Percentiles rank a stretch among this genome's conserved stretches.
Conservation (phyloP, 30 jellyfish, hydroid and myxozoan species). For the Hydractinia echinata region DNA sequence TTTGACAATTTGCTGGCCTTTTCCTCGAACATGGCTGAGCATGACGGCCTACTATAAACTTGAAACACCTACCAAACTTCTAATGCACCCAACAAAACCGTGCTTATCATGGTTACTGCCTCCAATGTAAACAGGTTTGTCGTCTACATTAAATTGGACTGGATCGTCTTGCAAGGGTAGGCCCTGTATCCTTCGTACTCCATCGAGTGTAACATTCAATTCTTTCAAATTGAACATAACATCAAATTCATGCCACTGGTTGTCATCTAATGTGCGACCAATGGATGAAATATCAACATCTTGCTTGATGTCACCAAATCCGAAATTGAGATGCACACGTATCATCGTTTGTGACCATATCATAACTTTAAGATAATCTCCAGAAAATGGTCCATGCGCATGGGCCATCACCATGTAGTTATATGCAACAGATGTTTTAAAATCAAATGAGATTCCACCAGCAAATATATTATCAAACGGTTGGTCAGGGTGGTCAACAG, state of each 20-base stretch:
- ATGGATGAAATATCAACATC: constrained; percentile 73
- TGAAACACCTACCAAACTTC: constrained; percentile 57
- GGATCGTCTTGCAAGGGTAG: constrained; percentile 84
- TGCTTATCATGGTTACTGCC: constrained; percentile 73
- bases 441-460: constrained; percentile 73
- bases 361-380: constrained; percentile 70
- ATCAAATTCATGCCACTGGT: constrained; percentile 64
- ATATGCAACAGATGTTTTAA: constrained; percentile 67
- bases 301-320: constrained; percentile 47
- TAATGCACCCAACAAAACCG: constrained; percentile 88
- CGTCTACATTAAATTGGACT: constrained; percentile 89
- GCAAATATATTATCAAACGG: constrained; percentile 86
- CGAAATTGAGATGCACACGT: constrained; percentile 77
- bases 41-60: too few relatives aligned
- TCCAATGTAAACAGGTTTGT: constrained; percentile 87
- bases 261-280: constrained; percentile 83
- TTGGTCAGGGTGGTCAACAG: constrained; percentile 70
- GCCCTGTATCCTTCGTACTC: constrained; percentile 76
- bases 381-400: constrained; percentile 86
- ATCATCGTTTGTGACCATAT: constrained; percentile 68
- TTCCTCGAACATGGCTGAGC: too few relatives aligned
- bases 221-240: constrained; percentile 73
- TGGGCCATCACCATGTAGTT: constrained; percentile 61
- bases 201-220: constrained; percentile 76
- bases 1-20: too few relatives aligned